Percentiles rank a stretch among this genome's conserved stretches.
Evolutionary conservation across 1,140 invertebrate species (phyloP).

Genomic region (Druon quercuslanigerum): DNA sequence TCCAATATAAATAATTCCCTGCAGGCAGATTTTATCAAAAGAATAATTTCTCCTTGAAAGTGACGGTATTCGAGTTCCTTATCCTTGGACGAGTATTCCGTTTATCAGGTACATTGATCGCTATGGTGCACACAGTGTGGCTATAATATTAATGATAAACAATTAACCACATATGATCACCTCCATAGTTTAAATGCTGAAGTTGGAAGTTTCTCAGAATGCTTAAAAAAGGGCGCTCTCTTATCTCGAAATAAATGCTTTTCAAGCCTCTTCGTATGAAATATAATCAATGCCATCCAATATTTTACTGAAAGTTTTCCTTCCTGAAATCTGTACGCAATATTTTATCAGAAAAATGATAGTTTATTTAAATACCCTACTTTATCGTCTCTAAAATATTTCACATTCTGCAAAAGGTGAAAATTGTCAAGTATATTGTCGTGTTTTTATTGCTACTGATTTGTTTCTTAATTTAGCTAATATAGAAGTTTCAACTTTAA

Average conservation of each 20-base stretch:
- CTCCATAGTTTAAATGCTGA: neutral
- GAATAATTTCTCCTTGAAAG: slow-evolving; percentile 8
- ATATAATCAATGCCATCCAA: too few relatives aligned
- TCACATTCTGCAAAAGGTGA: too few relatives aligned
- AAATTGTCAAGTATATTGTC: too few relatives aligned
- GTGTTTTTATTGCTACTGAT: too few relatives aligned
- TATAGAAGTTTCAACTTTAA: too few relatives aligned
- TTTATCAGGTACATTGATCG: slow-evolving; percentile 4
- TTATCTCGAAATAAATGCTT: neutral
- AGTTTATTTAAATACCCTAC: too few relatives aligned
- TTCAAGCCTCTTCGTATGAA: too few relatives aligned
- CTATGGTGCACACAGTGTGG: slow-evolving; percentile 7
- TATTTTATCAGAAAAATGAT: too few relatives aligned
- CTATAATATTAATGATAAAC: slow-evolving; percentile 22
- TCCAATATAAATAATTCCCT: neutral
- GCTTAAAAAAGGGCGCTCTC: neutral
- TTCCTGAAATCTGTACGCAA: too few relatives aligned
- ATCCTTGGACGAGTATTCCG: slow-evolving; percentile 1
- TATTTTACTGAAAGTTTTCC: too few relatives aligned
- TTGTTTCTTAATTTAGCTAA: too few relatives aligned
- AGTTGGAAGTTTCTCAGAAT: neutral
- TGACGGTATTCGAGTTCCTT: slow-evolving; percentile 3
- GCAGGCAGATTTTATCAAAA: neutral
- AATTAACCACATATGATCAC: slow-evolving; percentile 2
- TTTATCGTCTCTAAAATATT: too few relatives aligned